Evolutionary conservation across 2,797 vertebrate species (phyloP).

Genomic region (Pipistrellus pygmaeus): DNA sequence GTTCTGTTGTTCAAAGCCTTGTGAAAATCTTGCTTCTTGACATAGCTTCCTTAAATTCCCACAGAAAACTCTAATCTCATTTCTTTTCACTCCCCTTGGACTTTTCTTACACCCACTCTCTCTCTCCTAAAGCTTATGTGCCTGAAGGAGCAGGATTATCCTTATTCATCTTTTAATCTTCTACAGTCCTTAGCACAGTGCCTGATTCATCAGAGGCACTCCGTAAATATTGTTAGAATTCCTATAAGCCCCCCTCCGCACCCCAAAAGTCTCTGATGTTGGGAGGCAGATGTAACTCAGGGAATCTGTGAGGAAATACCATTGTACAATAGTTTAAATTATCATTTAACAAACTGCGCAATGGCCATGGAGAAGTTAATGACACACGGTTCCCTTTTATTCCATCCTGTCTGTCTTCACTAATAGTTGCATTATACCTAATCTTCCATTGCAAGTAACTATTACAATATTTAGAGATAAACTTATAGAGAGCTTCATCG

Average conservation of each 20-base stretch:
- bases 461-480: neutral
- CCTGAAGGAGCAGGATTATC: neutral
- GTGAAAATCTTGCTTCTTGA: neutral
- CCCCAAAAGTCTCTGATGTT: neutral
- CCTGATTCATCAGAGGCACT: neutral
- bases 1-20: neutral
- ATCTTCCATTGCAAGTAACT: neutral
- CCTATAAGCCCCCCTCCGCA: neutral
- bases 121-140: neutral
- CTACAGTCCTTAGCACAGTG: neutral
- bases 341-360: neutral
- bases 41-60: neutral
- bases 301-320: neutral
- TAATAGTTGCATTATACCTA: neutral
- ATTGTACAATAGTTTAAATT: conserved; percentile 11
- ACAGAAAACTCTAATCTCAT: neutral
- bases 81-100: neutral
- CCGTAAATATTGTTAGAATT: neutral
- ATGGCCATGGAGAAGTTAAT: neutral
- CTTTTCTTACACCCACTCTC: neutral
- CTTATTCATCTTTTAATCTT: neutral
- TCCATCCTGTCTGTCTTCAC: neutral
- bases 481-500: neutral
- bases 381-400: neutral
- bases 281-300: neutral